Conservation (phyloP, 2,888 invertebrate genomes). For the Agapostemon virescens region DNA sequence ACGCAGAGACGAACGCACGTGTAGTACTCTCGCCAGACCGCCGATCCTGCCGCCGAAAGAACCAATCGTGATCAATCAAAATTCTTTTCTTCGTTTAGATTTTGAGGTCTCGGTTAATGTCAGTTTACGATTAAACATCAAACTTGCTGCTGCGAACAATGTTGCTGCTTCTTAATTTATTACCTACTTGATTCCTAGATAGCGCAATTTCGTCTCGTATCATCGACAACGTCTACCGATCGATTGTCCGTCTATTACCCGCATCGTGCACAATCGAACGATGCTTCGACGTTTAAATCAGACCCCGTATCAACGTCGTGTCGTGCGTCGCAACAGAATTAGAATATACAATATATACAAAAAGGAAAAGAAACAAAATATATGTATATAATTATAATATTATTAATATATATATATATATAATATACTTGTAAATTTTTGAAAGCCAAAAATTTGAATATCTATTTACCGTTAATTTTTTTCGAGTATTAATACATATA, state of each 20-base stretch:
- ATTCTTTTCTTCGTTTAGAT: not conserved
- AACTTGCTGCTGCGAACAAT: too few relatives aligned
- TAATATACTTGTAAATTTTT: too few relatives aligned
- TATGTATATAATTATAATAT: too few relatives aligned
- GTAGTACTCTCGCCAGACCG: slow-evolving; percentile 21
- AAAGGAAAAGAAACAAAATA: too few relatives aligned
- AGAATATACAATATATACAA: too few relatives aligned
- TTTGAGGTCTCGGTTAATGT: not conserved
- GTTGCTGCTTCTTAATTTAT: not conserved
- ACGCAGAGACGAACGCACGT: slow-evolving; percentile 42
- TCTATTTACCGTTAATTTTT: not conserved
- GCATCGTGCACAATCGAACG: not conserved
- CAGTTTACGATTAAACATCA: not conserved
- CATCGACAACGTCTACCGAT: not conserved
- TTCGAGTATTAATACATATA: not conserved
- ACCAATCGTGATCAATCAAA: not conserved
- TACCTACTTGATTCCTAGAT: not conserved
- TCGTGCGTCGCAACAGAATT: not conserved
- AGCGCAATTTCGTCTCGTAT: not conserved
- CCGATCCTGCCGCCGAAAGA: not conserved
- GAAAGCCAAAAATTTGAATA: not conserved
- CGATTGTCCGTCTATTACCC: not conserved
- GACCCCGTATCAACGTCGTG: not conserved
- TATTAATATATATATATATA: too few relatives aligned
- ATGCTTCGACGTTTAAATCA: not conserved